phyloP scores from a whole-genome alignment of 2,888 invertebrate genomes.

The Conistra vaccinii region DNA sequence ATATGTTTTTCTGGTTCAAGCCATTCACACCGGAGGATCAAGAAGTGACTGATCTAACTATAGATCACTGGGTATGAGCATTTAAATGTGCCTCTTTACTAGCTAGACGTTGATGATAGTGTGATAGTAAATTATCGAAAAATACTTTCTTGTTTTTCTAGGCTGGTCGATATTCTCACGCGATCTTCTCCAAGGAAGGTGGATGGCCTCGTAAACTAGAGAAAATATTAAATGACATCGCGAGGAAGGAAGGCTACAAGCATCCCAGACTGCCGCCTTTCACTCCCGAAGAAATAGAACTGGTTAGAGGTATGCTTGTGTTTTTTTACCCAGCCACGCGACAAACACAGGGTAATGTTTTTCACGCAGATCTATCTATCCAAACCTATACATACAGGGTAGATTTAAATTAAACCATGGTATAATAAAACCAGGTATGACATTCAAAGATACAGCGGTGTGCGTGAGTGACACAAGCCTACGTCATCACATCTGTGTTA shows the following conservation, averaged over 20 bases:
- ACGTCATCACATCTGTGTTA: too few species aligned
- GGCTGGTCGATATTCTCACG: conserved; percentile 68
- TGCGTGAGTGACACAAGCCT: too few species aligned
- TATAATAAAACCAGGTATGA: too few species aligned
- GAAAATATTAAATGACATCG: conserved; percentile 69
- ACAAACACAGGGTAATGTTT: too few species aligned
- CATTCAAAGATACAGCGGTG: too few species aligned
- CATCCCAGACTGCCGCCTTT: conserved; percentile 39
- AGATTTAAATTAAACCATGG: too few species aligned
- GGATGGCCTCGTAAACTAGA: conserved; percentile 78
- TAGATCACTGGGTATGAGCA: conserved; percentile 79
- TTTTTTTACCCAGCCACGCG: background rate
- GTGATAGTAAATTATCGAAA: too few species aligned
- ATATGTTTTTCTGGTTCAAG: conserved; percentile 82
- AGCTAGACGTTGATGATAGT: too few species aligned
- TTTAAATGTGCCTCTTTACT: too few species aligned
- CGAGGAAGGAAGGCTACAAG: conserved; percentile 65
- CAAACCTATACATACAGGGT: too few species aligned
- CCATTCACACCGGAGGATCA: conserved; percentile 85
- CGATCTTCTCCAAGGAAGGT: conserved; percentile 76
- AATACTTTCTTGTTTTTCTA: too few species aligned
- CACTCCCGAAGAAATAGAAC: conserved; percentile 45
- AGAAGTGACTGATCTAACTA: conserved; percentile 86
- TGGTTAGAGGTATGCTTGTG: conserved; percentile 41
- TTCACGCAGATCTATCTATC: too few species aligned